A percentile compares a stretch with the other conserved stretches of the same genome.
Evolutionary conservation across 2,113 vertebrate genomes (phyloP).

Genomic region (Mixornis gularis): DNA sequence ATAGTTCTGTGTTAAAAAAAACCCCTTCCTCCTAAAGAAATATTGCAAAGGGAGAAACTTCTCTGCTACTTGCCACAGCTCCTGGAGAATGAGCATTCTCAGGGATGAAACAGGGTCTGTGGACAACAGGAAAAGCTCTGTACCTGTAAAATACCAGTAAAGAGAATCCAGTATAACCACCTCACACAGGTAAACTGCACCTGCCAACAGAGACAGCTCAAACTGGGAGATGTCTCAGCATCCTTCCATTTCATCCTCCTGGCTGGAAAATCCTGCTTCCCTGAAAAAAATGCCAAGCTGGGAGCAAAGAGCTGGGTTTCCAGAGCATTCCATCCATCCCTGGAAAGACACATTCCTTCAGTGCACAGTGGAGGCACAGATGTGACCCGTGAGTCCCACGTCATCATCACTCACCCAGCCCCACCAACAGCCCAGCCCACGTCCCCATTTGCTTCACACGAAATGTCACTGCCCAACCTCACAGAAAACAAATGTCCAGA

Average conservation of each 20-base stretch:
- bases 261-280: background rate
- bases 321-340: background rate
- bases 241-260: background rate
- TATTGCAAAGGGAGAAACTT: background rate
- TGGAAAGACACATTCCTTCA: background rate
- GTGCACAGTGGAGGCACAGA: background rate
- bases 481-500: background rate
- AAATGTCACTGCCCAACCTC: background rate
- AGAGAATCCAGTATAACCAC: background rate
- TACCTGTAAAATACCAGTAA: background rate
- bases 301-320: background rate
- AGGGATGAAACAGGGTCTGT: background rate
- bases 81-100: background rate
- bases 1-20: background rate
- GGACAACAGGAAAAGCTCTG: background rate
- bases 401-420: background rate
- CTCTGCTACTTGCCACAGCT: background rate
- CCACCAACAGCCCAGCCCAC: background rate
- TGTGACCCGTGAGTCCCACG: rapidly evolving
- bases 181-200: background rate
- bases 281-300: background rate
- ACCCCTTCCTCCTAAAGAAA: background rate
- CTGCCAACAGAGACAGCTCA: background rate
- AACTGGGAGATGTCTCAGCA: background rate
- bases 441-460: background rate